Evolutionary conservation across 2,797 vertebrate genomes (phyloP).

Genomic region (Acrossocheilus fasciatus): DNA sequence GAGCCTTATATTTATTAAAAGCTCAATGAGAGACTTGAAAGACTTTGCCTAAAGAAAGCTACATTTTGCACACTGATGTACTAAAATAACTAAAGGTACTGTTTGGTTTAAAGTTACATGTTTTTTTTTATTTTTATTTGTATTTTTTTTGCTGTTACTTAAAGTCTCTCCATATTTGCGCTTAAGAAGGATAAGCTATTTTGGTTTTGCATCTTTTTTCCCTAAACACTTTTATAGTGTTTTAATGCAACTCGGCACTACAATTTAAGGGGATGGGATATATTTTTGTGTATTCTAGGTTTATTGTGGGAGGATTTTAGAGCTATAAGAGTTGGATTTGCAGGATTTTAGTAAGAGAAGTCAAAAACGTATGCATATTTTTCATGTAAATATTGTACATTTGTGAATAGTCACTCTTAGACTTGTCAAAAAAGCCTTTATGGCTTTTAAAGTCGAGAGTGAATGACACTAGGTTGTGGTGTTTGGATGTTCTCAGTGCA

Average conservation of each 20-base stretch:
- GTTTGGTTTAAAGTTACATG: neutral
- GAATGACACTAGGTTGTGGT: neutral
- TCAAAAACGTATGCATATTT: neutral
- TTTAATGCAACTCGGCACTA: constrained; percentile 24
- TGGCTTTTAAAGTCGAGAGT: neutral
- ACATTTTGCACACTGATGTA: constrained; percentile 76
- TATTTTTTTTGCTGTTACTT: too few relatives aligned
- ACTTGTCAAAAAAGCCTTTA: neutral
- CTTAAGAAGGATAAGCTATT: constrained; percentile 35
- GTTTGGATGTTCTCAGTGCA: neutral
- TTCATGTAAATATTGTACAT: constrained; percentile 11
- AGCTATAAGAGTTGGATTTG: neutral
- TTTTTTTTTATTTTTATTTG: neutral
- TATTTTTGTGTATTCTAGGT: constrained; percentile 1
- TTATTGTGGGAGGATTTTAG: neutral
- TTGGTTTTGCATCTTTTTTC: constrained; percentile 40
- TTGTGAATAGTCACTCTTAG: neutral
- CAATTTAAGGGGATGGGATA: neutral
- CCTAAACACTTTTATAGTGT: constrained; percentile 29
- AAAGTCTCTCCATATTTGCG: neutral
- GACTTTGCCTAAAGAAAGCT: constrained; percentile 69
- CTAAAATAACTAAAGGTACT: constrained; percentile 38
- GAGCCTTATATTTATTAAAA: constrained; percentile 72
- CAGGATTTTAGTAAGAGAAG: neutral
- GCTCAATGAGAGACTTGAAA: constrained; percentile 63